phyloP scores from a whole-genome alignment of 1,140 invertebrate species.

The Brachionus rotundiformis region DNA sequence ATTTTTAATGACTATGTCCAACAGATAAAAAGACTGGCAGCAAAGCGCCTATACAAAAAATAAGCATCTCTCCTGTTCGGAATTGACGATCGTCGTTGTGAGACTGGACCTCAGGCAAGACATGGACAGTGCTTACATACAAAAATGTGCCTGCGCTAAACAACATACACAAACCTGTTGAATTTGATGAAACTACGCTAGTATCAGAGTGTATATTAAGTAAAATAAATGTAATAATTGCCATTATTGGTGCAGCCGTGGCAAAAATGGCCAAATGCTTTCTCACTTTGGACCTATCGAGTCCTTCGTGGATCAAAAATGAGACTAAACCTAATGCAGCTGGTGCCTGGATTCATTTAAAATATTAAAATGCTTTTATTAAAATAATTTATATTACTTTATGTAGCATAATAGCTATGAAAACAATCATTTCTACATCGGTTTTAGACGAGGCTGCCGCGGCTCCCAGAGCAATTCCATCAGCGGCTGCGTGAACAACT shows the following conservation, averaged over 20 bases:
- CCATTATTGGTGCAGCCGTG: conserved; percentile 82
- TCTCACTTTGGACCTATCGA: conserved; percentile 82
- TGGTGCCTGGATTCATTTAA: conserved; percentile 80
- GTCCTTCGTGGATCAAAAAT: conserved; percentile 88
- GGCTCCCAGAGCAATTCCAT: conserved; percentile 92
- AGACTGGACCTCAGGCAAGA: conserved; percentile 82
- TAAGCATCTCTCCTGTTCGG: conserved; percentile 73
- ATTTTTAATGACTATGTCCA: conserved; percentile 79
- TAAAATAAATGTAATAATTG: conserved; percentile 87
- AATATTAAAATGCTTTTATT: conserved; percentile 53
- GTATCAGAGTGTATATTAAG: conserved; percentile 72
- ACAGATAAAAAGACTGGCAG: conserved; percentile 82
- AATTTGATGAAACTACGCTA: conserved; percentile 77
- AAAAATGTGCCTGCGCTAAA: conserved; percentile 98
- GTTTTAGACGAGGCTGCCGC: conserved; percentile 89
- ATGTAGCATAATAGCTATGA: conserved; percentile 94
- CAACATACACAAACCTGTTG: conserved; percentile 92
- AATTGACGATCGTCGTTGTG: conserved; percentile 65
- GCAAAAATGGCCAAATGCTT: conserved; percentile 92
- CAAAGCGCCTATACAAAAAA: conserved; percentile 79
- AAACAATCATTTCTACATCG: conserved; percentile 95
- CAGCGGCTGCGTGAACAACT: conserved; percentile 69
- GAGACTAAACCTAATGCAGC: conserved; percentile 96
- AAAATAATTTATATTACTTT: no score
- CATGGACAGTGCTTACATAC: conserved; percentile 97